Evolutionary conservation across 2,113 vertebrate species (phyloP).

Genomic region (Psittacara wagleri): DNA sequence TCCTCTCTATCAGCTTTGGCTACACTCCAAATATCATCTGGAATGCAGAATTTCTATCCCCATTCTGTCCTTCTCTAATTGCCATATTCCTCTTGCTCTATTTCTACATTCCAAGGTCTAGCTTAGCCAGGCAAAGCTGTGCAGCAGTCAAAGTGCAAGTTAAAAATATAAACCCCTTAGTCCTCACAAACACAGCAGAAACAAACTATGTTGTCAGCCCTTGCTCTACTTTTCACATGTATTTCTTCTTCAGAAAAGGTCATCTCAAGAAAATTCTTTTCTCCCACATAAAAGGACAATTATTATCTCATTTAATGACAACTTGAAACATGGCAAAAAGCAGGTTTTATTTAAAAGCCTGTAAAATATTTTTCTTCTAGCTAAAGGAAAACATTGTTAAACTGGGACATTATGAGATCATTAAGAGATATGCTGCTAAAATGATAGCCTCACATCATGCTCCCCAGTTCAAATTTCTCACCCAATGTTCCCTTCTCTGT

Average conservation of each 20-base stretch:
- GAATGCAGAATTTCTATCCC: not conserved
- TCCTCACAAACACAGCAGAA: not conserved
- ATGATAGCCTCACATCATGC: not conserved
- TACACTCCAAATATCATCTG: not conserved
- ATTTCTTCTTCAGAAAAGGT: not conserved
- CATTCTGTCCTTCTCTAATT: not conserved
- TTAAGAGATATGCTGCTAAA: not conserved
- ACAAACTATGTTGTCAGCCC: not conserved
- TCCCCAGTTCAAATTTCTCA: not conserved
- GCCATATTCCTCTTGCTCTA: not conserved
- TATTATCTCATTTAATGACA: not conserved
- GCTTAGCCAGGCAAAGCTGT: not conserved
- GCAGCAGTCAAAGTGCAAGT: not conserved
- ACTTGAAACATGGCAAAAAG: not conserved
- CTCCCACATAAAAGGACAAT: not conserved
- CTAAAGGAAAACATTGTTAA: not conserved
- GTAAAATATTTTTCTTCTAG: not conserved
- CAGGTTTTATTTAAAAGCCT: not conserved
- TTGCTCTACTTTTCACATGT: not conserved
- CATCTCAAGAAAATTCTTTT: not conserved
- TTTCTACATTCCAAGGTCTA: not conserved
- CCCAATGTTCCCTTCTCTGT: not conserved
- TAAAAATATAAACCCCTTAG: not conserved
- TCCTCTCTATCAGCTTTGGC: not conserved
- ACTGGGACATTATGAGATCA: not conserved